A percentile compares a stretch with the other conserved stretches of the same genome.
These are phyloP conservation scores for Fratercula arctica DNA, from an alignment of 2,797 vertebrate genomes.

Conservation along the genomic window DNA sequence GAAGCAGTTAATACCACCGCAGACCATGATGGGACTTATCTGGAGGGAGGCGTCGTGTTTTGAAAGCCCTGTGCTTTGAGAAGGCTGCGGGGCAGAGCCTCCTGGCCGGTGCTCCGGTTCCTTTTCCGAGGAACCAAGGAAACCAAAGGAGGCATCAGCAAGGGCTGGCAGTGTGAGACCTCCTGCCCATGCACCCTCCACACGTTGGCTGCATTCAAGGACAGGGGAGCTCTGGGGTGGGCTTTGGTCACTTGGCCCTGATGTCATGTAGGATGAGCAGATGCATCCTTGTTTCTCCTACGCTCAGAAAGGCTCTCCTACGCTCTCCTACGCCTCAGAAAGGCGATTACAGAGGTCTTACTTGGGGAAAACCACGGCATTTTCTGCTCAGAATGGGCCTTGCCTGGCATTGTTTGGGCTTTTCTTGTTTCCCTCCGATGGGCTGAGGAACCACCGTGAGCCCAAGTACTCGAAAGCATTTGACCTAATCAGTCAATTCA, in stretches of 20 bases:
- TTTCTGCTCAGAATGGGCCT: not conserved
- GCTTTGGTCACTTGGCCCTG: not conserved
- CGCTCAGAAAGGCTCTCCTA: too few relatives aligned
- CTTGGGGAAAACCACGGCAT: not conserved
- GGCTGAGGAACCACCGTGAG: not conserved
- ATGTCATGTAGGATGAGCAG: not conserved
- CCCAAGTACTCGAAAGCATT: not conserved
- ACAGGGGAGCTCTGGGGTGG: not conserved
- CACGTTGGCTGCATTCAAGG: fast-evolving
- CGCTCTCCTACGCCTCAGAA: not conserved
- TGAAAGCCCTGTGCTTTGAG: not conserved
- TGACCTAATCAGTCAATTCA: not conserved
- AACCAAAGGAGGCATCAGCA: not conserved
- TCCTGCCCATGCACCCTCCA: not conserved
- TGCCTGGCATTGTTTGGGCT: not conserved
- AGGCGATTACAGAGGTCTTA: not conserved
- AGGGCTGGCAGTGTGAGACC: not conserved
- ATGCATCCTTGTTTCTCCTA: not conserved
- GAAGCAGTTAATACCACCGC: not conserved
- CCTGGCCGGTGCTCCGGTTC: not conserved
- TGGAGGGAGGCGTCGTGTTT: not conserved
- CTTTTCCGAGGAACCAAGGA: not conserved
- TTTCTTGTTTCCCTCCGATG: not conserved
- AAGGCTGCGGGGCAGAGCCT: not conserved
- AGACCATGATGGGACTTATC: not conserved